Conservation (phyloP, 1,140 invertebrate species). For the Drosophila athabasca region DNA sequence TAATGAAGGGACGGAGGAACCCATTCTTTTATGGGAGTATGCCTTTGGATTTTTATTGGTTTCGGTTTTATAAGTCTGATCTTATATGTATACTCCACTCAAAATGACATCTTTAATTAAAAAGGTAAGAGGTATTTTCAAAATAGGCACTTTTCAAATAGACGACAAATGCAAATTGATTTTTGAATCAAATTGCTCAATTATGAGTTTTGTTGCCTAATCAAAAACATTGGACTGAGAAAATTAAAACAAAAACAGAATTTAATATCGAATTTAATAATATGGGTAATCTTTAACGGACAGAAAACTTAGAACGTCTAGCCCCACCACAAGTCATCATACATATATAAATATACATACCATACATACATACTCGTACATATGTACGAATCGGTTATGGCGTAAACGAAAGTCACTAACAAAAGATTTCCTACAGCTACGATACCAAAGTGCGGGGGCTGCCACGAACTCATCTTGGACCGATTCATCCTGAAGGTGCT, state of each 20-base stretch:
- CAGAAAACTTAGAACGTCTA: neutral
- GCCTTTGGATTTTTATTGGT: too few species aligned
- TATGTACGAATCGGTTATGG: neutral
- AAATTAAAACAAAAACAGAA: slow-evolving; percentile 5
- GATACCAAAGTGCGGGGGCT: slow-evolving; percentile 98
- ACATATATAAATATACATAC: too few species aligned
- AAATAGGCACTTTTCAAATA: slow-evolving; percentile 67
- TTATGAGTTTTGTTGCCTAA: slow-evolving; percentile 52
- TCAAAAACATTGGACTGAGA: neutral
- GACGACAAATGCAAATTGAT: slow-evolving; percentile 54
- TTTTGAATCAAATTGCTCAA: slow-evolving; percentile 61
- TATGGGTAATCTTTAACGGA: slow-evolving; percentile 30
- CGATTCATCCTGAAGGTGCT: slow-evolving; percentile 98
- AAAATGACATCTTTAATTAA: neutral
- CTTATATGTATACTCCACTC: neutral
- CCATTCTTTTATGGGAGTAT: too few species aligned
- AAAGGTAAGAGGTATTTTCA: neutral
- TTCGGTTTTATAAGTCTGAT: neutral
- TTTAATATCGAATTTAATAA: neutral
- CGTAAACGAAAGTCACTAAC: slow-evolving; percentile 21
- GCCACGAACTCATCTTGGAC: slow-evolving; percentile 97
- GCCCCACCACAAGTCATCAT: neutral
- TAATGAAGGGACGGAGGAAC: too few species aligned
- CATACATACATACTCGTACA: too few species aligned
- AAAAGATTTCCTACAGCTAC: slow-evolving; percentile 88